Evolutionary conservation across 2,797 vertebrate genomes (phyloP), one percentile per base, ranked within the genome.

Genomic region (Acomys russatus): DNA sequence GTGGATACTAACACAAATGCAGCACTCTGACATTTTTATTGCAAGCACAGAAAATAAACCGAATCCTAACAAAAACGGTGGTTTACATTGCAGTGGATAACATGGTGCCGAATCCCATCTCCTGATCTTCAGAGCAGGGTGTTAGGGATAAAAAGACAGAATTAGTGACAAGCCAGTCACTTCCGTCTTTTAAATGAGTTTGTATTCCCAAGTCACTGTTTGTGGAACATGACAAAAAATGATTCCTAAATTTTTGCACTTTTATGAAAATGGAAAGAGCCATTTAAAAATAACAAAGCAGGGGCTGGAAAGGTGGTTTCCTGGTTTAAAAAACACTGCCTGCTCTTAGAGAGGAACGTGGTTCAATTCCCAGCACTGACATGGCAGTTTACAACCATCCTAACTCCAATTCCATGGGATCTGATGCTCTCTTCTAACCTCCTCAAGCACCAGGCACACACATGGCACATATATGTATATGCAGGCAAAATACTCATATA

Each of bases 221-320:
- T 18, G 61, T 71, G 9, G 63, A 96, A 83, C 7, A 9, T 23
- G 63, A 64, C 33, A 94, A 92, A 12, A 59, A 59, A 35, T 56
- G 66, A 80, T 74, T 77, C 44, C 49, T 93, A 93, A 97, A 90
- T 93, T 82, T 76, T 49, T 85, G 8, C 23, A 35, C 30, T 15
- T 74, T 9, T 70, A 73, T 79, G 78, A 90, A 96, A 88, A 92
- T 38, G 25, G 22, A 73, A 94, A 92, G 38, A 14, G 38, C 64
- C 44, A 9, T 74, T 74, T 73, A 74, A 38, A 88, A 74, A 59
- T 74, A 44, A 74, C 25, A 20, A 87, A 71, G 33, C 85, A 70
- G 84, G 84, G 66, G 49, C 30, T 86, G 49, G 49, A 56, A 28
- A 56, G 66, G 14, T 66, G n/a, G 25, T 63, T 63, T 23, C 59